phyloP scores from a whole-genome alignment of 64 coral and sea anemone species.

The Orbicella faveolata region DNA sequence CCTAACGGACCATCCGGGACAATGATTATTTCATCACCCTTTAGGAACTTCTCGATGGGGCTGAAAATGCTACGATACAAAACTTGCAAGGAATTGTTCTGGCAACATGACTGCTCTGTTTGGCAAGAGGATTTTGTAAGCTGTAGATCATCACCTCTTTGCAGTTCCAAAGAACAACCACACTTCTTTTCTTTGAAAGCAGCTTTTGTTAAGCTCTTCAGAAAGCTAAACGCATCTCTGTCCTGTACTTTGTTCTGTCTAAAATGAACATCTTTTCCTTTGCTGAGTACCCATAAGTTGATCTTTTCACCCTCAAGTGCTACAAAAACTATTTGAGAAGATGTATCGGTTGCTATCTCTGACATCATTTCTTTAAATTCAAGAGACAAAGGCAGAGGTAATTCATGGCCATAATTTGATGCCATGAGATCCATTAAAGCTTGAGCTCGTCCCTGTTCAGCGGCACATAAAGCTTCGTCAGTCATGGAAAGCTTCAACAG shows the following conservation, averaged over 20 bases:
- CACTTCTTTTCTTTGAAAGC: neutral
- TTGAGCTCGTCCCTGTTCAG: slow-evolving; percentile 38
- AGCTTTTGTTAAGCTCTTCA: neutral
- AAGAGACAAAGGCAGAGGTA: neutral
- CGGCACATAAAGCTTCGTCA: slow-evolving; percentile 8
- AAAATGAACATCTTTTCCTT: too few species aligned
- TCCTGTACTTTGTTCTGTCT: neutral
- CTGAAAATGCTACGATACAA: too few species aligned
- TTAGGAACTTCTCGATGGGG: too few species aligned
- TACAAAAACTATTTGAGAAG: neutral
- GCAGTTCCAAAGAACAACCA: neutral
- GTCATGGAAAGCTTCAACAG: neutral
- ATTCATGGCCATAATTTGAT: too few species aligned
- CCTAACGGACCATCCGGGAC: too few species aligned
- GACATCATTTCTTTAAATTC: neutral
- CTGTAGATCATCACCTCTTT: neutral
- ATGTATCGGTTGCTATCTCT: neutral
- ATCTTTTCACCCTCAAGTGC: neutral
- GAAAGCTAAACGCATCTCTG: neutral
- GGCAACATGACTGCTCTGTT: too few species aligned
- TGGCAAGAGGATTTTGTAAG: too few species aligned
- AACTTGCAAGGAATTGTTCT: too few species aligned
- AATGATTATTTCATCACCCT: too few species aligned
- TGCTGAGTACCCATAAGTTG: neutral
- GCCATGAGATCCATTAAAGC: slow-evolving; percentile 12